Evolutionary conservation across 2,797 vertebrate genomes (phyloP).

Genomic region (Crenichthys baileyi): DNA sequence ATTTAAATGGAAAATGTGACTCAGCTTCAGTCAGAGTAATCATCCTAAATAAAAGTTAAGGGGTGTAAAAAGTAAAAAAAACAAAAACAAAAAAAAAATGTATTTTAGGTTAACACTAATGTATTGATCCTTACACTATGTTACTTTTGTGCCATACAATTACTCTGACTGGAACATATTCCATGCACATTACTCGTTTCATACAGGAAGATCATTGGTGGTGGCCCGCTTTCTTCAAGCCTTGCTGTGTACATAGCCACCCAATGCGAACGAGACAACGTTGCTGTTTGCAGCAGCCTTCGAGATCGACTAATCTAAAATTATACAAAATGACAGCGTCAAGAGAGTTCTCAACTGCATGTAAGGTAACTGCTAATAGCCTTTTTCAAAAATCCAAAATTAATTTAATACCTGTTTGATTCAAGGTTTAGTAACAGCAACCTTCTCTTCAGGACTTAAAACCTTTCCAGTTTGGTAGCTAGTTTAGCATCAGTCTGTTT

Average conservation of each 20-base stretch:
- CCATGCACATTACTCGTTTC: neutral
- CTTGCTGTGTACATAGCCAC: neutral
- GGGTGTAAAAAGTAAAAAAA: too few species aligned
- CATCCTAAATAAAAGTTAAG: too few species aligned
- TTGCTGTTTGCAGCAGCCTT: neutral
- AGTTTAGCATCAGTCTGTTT: too few species aligned
- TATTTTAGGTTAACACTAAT: neutral
- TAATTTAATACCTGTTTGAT: neutral
- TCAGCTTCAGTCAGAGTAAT: neutral
- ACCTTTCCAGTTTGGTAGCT: slow-evolving; percentile 2
- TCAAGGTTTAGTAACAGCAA: neutral
- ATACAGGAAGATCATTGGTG: neutral
- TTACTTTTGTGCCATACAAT: neutral
- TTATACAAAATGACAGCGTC: neutral
- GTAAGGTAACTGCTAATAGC: neutral
- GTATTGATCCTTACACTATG: neutral
- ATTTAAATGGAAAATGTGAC: neutral
- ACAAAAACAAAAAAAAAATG: too few species aligned
- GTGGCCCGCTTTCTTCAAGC: neutral
- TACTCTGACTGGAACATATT: neutral
- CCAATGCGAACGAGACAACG: neutral
- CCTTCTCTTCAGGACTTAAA: neutral
- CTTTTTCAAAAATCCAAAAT: neutral
- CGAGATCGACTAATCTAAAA: neutral
- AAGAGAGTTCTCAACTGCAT: neutral